phyloP scores from a whole-genome alignment of 2,113 vertebrate species.

The Cnemophilus loriae region DNA sequence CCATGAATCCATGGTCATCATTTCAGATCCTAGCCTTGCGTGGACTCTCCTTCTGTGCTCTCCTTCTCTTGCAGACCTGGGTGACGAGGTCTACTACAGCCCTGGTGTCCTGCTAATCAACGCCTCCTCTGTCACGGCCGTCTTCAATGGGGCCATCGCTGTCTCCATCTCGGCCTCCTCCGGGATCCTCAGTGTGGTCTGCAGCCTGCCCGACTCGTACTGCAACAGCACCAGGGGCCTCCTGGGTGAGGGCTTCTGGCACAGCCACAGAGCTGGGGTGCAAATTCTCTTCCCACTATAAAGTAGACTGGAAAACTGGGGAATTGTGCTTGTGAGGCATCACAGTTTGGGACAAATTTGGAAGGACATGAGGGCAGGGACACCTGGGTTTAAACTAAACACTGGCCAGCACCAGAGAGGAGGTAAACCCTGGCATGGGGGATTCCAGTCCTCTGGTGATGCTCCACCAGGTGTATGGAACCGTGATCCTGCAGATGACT shows the following conservation, averaged over 20 bases:
- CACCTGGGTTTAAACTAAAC: neutral
- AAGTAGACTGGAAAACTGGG: neutral
- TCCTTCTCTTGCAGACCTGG: neutral
- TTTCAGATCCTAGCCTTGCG: neutral
- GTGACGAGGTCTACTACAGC: neutral
- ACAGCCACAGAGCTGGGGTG: fast-evolving
- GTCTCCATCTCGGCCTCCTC: neutral
- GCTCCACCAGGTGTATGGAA: conserved; percentile 43
- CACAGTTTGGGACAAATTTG: too few relatives aligned
- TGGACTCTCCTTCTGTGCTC: neutral
- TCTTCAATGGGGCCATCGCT: neutral
- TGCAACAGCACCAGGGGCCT: conserved; percentile 14
- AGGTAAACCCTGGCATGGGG: neutral
- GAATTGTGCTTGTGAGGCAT: neutral
- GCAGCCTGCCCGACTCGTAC: neutral
- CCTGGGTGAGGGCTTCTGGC: conserved; percentile 21
- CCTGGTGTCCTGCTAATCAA: conserved; percentile 3
- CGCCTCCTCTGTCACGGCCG: fast-evolving
- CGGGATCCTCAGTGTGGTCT: neutral
- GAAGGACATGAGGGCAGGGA: neutral
- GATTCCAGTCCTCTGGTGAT: neutral
- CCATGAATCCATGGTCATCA: fast-evolving
- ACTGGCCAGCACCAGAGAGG: neutral
- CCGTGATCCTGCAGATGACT: neutral
- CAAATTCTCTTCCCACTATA: neutral